These are phyloP conservation scores for Orius insidiosus DNA, from an alignment of 1,140 invertebrate species.

Conservation along the genomic window DNA sequence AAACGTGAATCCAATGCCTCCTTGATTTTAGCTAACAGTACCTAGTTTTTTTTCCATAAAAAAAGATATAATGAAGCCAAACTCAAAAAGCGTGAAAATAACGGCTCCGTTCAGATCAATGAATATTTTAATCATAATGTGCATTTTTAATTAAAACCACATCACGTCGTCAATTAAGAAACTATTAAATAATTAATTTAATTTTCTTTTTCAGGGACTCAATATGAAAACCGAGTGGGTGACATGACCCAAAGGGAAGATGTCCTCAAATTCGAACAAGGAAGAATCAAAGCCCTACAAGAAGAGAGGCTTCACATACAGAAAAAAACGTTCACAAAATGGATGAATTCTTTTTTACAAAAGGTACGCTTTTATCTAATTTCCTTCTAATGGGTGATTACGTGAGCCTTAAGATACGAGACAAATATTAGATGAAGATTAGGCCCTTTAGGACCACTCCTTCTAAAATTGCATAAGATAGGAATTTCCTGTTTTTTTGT, in stretches of 20 bases:
- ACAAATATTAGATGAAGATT: no score
- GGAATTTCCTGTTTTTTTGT: no score
- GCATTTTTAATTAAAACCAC: not conserved
- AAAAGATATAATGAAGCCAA: not conserved
- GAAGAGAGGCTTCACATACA: constrained; percentile 95
- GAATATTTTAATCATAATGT: not conserved
- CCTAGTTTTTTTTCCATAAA: not conserved
- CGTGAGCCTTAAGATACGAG: no score
- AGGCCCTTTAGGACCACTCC: no score
- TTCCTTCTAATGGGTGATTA: no score
- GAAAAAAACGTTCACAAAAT: constrained; percentile 99
- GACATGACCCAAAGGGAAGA: constrained; percentile 78
- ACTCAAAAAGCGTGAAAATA: not conserved
- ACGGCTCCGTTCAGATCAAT: not conserved
- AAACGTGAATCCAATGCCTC: no score
- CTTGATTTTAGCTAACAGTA: no score
- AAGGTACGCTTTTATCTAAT: constrained; percentile 43
- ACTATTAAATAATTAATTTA: not conserved
- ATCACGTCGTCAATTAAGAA: not conserved
- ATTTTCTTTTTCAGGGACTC: constrained; percentile 17
- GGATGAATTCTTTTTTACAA: constrained; percentile 96
- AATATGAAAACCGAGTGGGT: constrained; percentile 18
- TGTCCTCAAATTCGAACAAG: constrained; percentile 86
- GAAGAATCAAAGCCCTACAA: constrained; percentile 87
- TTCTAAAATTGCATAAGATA: no score